phyloP scores from a whole-genome alignment of 2,888 invertebrate species.

The Chironomus tentans region DNA sequence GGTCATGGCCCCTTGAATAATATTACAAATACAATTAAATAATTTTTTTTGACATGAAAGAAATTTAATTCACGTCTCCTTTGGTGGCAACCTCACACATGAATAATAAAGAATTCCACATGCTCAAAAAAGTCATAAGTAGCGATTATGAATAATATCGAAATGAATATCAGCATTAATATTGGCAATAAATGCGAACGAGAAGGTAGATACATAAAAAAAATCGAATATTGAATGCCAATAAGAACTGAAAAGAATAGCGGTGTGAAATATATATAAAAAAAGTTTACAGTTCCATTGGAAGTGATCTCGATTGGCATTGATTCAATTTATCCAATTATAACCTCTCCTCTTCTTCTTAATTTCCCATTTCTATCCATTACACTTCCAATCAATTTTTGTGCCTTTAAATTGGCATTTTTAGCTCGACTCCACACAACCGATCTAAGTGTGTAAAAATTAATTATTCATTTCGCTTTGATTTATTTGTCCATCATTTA shows the following conservation, averaged over 20 bases:
- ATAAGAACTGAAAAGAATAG: not conserved
- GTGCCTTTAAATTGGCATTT: too few relatives aligned
- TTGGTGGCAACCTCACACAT: not conserved
- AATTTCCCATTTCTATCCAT: not conserved
- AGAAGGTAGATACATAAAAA: too few relatives aligned
- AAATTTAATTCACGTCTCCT: not conserved
- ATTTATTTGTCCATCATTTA: too few relatives aligned
- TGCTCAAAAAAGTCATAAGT: too few relatives aligned
- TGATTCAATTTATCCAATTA: slow-evolving; percentile 9
- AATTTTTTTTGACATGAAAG: not conserved
- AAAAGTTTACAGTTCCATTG: slow-evolving; percentile 2
- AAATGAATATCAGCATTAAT: not conserved
- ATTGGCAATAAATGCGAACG: too few relatives aligned
- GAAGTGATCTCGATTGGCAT: not conserved
- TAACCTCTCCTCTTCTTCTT: not conserved
- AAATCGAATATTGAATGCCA: not conserved
- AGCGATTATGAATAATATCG: not conserved
- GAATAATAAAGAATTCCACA: not conserved
- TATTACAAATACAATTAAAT: not conserved
- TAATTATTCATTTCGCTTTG: too few relatives aligned
- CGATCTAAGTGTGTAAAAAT: too few relatives aligned
- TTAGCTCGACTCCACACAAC: too few relatives aligned
- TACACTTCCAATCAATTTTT: not conserved
- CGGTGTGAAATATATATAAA: not conserved
- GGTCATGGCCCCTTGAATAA: not conserved